Conservation (phyloP, 2,797 vertebrate genomes). For the Epinephelus coioides region DNA sequence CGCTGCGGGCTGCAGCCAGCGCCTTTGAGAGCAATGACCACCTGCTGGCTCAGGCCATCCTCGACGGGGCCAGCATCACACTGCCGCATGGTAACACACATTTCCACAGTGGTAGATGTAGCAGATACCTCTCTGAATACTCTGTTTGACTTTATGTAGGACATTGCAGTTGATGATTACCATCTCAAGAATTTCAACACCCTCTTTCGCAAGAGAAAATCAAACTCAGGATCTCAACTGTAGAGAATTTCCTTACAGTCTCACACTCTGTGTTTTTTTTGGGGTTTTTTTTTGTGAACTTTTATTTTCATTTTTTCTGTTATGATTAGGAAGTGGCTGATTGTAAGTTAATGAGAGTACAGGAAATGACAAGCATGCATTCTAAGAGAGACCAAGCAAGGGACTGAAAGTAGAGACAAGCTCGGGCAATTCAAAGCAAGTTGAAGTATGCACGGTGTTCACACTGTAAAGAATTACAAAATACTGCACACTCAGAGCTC, state of each 20-base stretch:
- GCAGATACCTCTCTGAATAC: neutral
- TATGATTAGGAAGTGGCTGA: no score
- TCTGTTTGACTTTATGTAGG: constrained; percentile 1
- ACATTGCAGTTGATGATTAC: constrained; percentile 18
- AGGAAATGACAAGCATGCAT: neutral
- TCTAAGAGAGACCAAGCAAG: neutral
- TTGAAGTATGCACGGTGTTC: neutral
- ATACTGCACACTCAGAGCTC: no score
- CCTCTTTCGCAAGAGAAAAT: constrained; percentile 5
- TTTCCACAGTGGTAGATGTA: neutral
- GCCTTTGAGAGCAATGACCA: constrained; percentile 98
- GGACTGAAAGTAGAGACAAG: neutral
- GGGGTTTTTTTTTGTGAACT: no score
- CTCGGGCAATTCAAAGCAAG: neutral
- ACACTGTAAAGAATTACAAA: no score
- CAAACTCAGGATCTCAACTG: neutral
- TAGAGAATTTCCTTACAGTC: neutral
- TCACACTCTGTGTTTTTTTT: neutral
- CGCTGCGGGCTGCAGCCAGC: constrained; percentile 94
- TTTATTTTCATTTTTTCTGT: no score
- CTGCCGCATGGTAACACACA: constrained; percentile 92
- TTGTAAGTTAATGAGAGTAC: neutral
- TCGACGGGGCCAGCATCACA: constrained; percentile 97
- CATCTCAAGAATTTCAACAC: constrained; percentile 15
- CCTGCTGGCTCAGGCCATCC: constrained; percentile 97